Evolutionary conservation across 2,797 vertebrate genomes (phyloP).

Genomic region (Ficedula albicollis): DNA sequence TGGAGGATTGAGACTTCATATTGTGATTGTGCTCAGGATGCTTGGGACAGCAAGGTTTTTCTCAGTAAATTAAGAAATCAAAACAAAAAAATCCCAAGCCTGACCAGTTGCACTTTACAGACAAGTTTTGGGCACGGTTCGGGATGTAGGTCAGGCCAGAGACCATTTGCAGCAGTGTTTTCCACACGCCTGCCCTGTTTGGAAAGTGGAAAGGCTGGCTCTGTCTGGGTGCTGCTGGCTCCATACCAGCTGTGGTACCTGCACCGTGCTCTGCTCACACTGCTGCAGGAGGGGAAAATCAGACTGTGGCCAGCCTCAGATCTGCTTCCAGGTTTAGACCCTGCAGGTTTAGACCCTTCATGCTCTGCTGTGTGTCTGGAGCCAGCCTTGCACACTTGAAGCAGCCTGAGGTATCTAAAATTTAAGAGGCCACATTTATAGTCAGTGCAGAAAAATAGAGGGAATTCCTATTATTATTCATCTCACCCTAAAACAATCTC

Average conservation of each 20-base stretch:
- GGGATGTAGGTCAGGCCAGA: background rate
- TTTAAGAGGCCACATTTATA: background rate
- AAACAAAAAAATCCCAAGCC: background rate
- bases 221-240: background rate
- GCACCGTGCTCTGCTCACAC: fast-evolving
- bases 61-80: background rate
- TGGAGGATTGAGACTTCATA: background rate
- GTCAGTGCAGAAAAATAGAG: background rate
- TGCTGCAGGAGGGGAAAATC: background rate
- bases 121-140: background rate
- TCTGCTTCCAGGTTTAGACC: background rate
- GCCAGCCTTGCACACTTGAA: background rate
- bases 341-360: background rate
- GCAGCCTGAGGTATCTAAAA: background rate
- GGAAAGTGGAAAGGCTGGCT: background rate
- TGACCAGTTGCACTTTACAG: background rate
- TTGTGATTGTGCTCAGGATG: background rate
- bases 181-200: background rate
- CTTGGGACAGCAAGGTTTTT: background rate
- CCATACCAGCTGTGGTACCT: fast-evolving
- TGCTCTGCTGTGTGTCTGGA: background rate
- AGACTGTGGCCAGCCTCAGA: background rate
- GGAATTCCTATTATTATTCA: background rate
- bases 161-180: background rate
- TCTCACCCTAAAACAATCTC: background rate